Evolutionary conservation across 2,113 vertebrate genomes (phyloP).

Genomic region (Caretta caretta): DNA sequence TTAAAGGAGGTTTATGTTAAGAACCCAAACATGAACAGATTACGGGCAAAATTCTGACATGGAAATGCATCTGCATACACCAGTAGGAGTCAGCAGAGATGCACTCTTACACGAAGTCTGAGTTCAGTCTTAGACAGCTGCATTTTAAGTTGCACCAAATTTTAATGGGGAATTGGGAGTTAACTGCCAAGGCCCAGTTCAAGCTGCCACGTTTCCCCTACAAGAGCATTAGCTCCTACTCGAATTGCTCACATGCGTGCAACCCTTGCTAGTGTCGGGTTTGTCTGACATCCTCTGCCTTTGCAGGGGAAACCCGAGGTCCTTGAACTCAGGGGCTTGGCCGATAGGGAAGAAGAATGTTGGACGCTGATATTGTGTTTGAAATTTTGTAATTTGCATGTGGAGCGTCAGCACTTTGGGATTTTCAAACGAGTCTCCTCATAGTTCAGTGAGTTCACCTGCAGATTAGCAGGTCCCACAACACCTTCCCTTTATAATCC

Average conservation of each 20-base stretch:
- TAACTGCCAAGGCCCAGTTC: accelerated
- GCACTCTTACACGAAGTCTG: not conserved
- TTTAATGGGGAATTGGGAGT: not conserved
- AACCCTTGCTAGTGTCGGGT: accelerated
- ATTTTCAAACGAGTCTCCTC: accelerated
- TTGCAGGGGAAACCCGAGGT: accelerated
- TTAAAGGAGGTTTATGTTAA: not conserved
- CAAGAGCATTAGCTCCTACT: not conserved
- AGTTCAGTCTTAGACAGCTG: accelerated
- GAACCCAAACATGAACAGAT: not conserved
- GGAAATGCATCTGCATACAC: not conserved
- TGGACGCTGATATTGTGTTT: accelerated
- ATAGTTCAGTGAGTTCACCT: accelerated
- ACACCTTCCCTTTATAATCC: not conserved
- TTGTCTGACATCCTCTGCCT: accelerated
- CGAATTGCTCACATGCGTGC: not conserved
- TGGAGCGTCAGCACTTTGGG: accelerated
- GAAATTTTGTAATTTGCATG: not conserved
- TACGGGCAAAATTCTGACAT: not conserved
- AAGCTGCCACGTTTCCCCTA: accelerated
- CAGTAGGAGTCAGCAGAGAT: not conserved
- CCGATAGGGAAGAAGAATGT: not conserved
- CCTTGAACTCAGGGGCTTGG: accelerated
- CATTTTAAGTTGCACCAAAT: not conserved
- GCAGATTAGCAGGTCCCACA: not conserved